These are phyloP conservation scores for Cylas formicarius DNA, from an alignment of 1,140 invertebrate species.

Conservation along the genomic window DNA sequence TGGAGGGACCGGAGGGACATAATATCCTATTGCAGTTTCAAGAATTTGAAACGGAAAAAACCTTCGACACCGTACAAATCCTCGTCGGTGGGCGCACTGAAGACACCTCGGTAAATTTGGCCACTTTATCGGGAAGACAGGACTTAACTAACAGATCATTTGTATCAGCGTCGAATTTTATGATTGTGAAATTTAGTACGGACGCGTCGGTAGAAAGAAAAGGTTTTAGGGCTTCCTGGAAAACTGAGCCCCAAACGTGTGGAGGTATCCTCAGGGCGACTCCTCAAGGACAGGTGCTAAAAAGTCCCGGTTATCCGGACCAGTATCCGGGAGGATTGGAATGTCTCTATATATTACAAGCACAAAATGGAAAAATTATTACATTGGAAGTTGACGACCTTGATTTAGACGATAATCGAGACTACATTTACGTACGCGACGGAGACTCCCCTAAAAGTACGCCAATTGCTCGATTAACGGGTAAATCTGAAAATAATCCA, in stretches of 20 bases:
- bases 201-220: slow-evolving; percentile 90
- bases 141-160: slow-evolving; percentile 75
- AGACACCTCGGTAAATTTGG: slow-evolving; percentile 84
- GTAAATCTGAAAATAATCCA: slow-evolving; percentile 67
- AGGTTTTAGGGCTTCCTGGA: slow-evolving; percentile 90
- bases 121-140: slow-evolving; percentile 83
- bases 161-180: slow-evolving; percentile 93
- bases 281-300: slow-evolving; percentile 72
- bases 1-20: slow-evolving; percentile 92
- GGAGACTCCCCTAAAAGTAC: slow-evolving; percentile 79
- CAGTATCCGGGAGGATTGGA: slow-evolving; percentile 90
- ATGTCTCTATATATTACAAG: slow-evolving; percentile 86
- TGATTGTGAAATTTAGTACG: slow-evolving; percentile 95
- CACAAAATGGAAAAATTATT: slow-evolving; percentile 79
- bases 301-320: slow-evolving; percentile 85
- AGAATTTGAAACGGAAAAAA: slow-evolving; percentile 95
- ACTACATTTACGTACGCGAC: slow-evolving; percentile 84
- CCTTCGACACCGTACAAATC: slow-evolving; percentile 93
- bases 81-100: slow-evolving; percentile 87
- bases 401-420: slow-evolving; percentile 76
- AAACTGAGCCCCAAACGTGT: slow-evolving; percentile 84
- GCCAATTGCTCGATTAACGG: slow-evolving; percentile 75
- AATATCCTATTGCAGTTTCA: slow-evolving; percentile 89
- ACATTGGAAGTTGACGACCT: slow-evolving; percentile 86
- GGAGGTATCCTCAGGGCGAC: slow-evolving; percentile 73